Evolutionary conservation across 2,797 vertebrate species (phyloP).

Genomic region (Cryptoblepharus egeriae): DNA sequence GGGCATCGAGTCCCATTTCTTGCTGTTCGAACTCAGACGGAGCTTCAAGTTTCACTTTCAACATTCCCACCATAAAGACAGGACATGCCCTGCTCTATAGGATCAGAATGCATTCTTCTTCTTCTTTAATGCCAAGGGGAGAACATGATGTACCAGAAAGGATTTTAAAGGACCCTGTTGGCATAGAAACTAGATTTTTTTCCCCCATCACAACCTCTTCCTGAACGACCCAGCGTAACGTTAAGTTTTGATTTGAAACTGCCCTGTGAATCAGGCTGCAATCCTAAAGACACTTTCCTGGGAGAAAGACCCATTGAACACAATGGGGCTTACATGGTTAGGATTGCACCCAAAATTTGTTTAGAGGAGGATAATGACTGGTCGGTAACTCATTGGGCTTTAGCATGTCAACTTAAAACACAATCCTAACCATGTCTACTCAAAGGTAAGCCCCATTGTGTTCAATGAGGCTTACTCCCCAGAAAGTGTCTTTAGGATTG

Average conservation of each 20-base stretch:
- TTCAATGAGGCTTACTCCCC: too few species aligned
- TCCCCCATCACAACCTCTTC: constrained; percentile 4
- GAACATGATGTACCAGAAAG: constrained; percentile 14
- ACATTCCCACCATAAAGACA: not conserved
- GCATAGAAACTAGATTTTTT: constrained; percentile 33
- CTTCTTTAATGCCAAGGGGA: constrained; percentile 12
- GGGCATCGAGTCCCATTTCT: not conserved
- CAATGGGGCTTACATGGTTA: too few species aligned
- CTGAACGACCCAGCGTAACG: constrained; percentile 10
- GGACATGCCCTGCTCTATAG: not conserved
- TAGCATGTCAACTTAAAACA: too few species aligned
- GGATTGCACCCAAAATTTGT: too few species aligned
- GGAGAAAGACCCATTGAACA: too few species aligned
- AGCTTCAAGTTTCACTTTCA: not conserved
- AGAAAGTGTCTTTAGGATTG: too few species aligned
- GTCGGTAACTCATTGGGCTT: too few species aligned
- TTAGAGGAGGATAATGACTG: too few species aligned
- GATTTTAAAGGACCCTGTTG: constrained; percentile 30
- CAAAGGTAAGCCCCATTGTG: too few species aligned
- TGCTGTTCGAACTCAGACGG: not conserved
- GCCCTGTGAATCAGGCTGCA: constrained; percentile 20
- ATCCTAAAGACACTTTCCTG: too few species aligned
- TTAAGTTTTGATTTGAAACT: constrained; percentile 30
- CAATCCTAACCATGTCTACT: too few species aligned
- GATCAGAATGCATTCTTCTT: not conserved